Percentiles rank a stretch among this genome's conserved stretches.
Conservation (phyloP, 1,140 invertebrate genomes). For the Drosophila eugracilis region DNA sequence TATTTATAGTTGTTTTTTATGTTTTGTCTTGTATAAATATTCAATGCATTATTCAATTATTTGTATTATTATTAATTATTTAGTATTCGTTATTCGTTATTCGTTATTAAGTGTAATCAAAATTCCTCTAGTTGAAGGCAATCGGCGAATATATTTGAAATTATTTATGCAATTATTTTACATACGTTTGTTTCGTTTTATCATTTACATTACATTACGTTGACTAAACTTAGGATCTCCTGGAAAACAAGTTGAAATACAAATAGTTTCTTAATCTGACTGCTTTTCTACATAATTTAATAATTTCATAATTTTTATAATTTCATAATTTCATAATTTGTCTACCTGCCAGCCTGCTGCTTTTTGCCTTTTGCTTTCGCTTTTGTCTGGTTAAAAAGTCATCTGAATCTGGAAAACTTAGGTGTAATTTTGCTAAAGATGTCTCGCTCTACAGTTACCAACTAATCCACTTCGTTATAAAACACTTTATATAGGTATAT, state of each 20-base stretch:
- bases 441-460: conserved; percentile 43
- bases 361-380: conserved; percentile 18
- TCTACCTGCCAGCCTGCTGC: conserved; percentile 27
- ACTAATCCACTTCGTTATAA: conserved; percentile 63
- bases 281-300: conserved; percentile 20
- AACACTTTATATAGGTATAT: conserved; percentile 33
- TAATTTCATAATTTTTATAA: conserved; percentile 1
- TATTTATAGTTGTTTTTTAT: conserved; percentile 38
- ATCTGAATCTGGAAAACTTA: conserved; percentile 81
- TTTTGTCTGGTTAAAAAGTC: conserved; percentile 70
- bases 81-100: conserved; percentile 67
- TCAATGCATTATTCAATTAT: conserved; percentile 66
- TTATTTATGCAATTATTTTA: conserved; percentile 84
- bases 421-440: conserved; percentile 75
- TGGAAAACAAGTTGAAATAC: conserved; percentile 69
- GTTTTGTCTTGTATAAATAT: conserved; percentile 58
- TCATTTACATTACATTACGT: conserved; percentile 43
- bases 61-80: conserved; percentile 55
- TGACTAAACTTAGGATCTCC: conserved; percentile 60
- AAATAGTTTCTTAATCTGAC: conserved; percentile 53
- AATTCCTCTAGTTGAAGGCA: conserved; percentile 85
- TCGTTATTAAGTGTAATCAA: conserved; percentile 80
- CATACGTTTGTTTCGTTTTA: conserved; percentile 64
- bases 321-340: conserved; percentile 18
- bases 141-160: conserved; percentile 85